phyloP scores from a whole-genome alignment of 2,113 vertebrate genomes.

The Neoarius graeffei region DNA sequence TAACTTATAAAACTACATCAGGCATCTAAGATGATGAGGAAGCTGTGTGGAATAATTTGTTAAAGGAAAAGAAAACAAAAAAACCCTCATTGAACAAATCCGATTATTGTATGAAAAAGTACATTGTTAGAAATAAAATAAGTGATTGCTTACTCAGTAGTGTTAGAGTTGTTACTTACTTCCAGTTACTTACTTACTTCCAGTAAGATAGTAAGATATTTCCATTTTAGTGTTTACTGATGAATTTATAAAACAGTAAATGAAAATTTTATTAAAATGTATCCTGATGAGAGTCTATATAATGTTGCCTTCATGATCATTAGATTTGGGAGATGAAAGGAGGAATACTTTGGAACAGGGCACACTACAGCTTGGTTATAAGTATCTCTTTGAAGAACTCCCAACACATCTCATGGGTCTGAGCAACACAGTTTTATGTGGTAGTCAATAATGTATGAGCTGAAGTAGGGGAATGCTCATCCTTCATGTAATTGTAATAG shows the following conservation, averaged over 20 bases:
- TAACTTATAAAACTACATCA: not conserved
- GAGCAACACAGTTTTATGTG: constrained; percentile 17
- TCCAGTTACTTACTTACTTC: not conserved
- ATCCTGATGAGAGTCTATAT: not conserved
- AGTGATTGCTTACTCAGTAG: not conserved
- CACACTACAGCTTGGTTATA: not conserved
- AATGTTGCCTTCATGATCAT: not conserved
- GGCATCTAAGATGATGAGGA: not conserved
- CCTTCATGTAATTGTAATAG: constrained; percentile 37
- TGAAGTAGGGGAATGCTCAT: constrained; percentile 28
- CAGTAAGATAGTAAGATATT: not conserved
- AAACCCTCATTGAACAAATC: not conserved
- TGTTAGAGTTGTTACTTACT: not conserved
- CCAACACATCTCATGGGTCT: constrained; percentile 22
- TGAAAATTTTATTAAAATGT: not conserved
- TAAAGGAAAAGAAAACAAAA: not conserved
- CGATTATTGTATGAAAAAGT: not conserved
- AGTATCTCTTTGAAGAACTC: constrained; percentile 36
- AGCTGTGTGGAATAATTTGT: not conserved
- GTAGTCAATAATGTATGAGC: constrained; percentile 48
- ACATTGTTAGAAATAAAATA: not conserved
- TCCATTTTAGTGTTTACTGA: not conserved
- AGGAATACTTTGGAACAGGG: constrained; percentile 19
- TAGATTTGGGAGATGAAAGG: not conserved
- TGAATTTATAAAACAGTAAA: not conserved